These are phyloP conservation scores for Rattus norvegicus DNA, from an alignment of 2,113 vertebrate genomes.

Conservation along the genomic window DNA sequence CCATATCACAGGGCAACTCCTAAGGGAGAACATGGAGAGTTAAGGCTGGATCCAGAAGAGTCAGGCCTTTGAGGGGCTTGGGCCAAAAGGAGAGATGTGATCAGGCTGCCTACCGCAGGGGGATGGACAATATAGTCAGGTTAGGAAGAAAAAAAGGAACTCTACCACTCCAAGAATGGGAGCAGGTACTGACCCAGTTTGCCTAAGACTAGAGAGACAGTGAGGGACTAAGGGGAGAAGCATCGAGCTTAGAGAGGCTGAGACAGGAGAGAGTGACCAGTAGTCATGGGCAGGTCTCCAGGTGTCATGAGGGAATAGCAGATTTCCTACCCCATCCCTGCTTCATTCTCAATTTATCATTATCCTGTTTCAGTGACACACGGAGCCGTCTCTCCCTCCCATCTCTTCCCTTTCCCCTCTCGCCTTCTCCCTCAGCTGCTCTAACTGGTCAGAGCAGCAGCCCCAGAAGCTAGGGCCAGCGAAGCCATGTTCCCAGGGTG, in stretches of 20 bases:
- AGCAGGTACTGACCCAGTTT: not conserved
- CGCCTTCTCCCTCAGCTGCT: not conserved
- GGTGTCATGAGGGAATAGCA: not conserved
- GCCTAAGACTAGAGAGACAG: not conserved
- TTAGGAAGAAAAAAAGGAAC: not conserved
- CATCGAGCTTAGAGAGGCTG: not conserved
- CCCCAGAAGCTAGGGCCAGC: not conserved
- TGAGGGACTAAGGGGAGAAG: not conserved
- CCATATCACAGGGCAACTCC: not conserved
- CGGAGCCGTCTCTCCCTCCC: not conserved
- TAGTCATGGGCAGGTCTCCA: not conserved
- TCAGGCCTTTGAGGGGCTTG: not conserved
- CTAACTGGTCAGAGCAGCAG: not conserved
- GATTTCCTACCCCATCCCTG: not conserved
- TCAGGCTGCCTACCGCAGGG: not conserved
- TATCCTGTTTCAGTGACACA: rapidly evolving
- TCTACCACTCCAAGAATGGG: not conserved
- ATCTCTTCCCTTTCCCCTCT: not conserved
- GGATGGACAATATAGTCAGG: too few species aligned
- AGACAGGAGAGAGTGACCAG: not conserved
- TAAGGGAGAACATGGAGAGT: not conserved
- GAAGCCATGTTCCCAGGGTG: not conserved
- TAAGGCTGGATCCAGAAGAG: not conserved
- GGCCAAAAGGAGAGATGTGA: too few species aligned
- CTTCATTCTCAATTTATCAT: not conserved